Conservation (phyloP, 2,888 invertebrate genomes). For the Danaus chrysippus region DNA sequence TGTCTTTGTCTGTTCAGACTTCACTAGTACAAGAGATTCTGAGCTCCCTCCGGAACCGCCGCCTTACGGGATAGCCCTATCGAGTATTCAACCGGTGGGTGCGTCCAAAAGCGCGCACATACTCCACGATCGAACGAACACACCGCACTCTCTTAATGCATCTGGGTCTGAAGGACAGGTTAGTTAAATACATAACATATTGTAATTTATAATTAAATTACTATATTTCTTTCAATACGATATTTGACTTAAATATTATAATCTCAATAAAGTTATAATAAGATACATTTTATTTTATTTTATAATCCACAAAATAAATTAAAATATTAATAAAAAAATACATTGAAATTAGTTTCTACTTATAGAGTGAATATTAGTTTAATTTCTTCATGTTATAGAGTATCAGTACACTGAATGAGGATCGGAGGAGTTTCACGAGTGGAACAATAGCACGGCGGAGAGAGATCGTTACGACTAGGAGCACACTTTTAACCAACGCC, state of each 20-base stretch:
- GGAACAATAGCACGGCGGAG: conserved; percentile 71
- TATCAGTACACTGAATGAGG: conserved; percentile 64
- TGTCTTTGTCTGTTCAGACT: conserved; percentile 42
- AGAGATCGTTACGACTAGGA: conserved; percentile 85
- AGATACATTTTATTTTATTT: too few relatives aligned
- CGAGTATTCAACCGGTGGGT: conserved; percentile 53
- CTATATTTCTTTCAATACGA: not conserved
- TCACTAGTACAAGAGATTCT: conserved; percentile 58
- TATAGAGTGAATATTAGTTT: not conserved
- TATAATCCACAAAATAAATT: too few relatives aligned
- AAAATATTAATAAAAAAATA: too few relatives aligned
- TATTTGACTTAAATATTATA: not conserved
- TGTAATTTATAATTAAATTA: not conserved
- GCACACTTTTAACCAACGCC: conserved; percentile 83
- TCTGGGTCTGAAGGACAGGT: conserved; percentile 70
- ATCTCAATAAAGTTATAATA: too few relatives aligned
- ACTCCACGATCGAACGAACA: conserved; percentile 64
- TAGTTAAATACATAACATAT: conserved; percentile 20
- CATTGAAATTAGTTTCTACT: not conserved
- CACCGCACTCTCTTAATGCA: conserved; percentile 64
- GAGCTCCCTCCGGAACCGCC: conserved; percentile 68
- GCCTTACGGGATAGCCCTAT: conserved; percentile 62
- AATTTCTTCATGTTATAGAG: conserved; percentile 48
- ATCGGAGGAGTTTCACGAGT: conserved; percentile 66
- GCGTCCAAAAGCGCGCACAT: conserved; percentile 62